Evolutionary conservation across 2,888 invertebrate genomes (phyloP).

Genomic region (Dinocampus coccinellae): DNA sequence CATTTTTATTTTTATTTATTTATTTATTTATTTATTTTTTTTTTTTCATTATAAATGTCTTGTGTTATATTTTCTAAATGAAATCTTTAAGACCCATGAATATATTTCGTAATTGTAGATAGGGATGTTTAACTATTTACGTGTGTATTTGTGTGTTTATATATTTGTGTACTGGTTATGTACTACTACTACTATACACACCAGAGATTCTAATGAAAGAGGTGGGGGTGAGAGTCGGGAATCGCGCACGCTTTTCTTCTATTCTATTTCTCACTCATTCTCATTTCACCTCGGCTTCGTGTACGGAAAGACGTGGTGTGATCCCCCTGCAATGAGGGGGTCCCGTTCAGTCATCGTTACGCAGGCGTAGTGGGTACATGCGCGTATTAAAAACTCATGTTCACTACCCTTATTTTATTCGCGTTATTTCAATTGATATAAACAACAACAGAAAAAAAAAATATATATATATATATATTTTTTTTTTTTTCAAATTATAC

Average conservation of each 20-base stretch:
- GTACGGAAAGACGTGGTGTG: background rate
- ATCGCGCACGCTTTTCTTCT: constrained; percentile 52
- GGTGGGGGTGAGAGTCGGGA: constrained; percentile 49
- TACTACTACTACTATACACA: too few species aligned
- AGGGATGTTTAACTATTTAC: too few species aligned
- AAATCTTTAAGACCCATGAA: background rate
- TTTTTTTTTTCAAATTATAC: too few species aligned
- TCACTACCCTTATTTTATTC: constrained; percentile 13
- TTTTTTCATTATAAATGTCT: background rate
- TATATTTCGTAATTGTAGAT: background rate
- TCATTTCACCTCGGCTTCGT: constrained; percentile 25
- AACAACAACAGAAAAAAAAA: background rate
- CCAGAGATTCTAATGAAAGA: too few species aligned
- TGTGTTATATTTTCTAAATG: background rate
- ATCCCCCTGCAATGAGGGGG: background rate
- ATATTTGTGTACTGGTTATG: too few species aligned
- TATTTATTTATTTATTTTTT: background rate
- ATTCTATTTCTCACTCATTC: constrained; percentile 48
- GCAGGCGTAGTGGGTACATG: constrained; percentile 55
- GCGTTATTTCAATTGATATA: background rate
- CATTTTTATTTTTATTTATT: too few species aligned
- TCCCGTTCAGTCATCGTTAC: constrained; percentile 63
- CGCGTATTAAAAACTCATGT: background rate
- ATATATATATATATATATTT: too few species aligned
- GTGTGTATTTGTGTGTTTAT: too few species aligned